Conservation (phyloP, 1,140 invertebrate species). For the Formica selysi region DNA sequence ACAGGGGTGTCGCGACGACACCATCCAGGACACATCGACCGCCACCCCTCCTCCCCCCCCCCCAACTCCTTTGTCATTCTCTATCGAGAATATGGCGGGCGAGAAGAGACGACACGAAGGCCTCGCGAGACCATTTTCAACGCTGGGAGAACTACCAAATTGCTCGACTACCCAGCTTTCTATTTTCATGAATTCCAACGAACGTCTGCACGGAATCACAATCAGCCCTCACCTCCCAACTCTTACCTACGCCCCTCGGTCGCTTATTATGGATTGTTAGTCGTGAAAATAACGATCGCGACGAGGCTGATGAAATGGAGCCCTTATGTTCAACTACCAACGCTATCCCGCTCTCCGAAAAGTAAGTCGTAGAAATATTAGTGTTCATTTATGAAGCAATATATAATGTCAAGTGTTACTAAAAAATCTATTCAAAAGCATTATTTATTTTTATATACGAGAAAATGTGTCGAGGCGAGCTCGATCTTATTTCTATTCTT, state of each 20-base stretch:
- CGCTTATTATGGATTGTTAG: slow-evolving; percentile 62
- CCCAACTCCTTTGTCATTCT: slow-evolving; percentile 66
- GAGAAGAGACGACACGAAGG: slow-evolving; percentile 51
- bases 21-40: slow-evolving; percentile 52
- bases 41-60: slow-evolving; percentile 12
- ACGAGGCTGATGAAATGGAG: slow-evolving; percentile 56
- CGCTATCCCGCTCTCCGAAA: background rate
- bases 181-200: slow-evolving; percentile 74
- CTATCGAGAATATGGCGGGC: slow-evolving; percentile 69
- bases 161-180: slow-evolving; percentile 68
- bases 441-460: background rate
- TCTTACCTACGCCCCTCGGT: background rate
- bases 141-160: slow-evolving; percentile 66
- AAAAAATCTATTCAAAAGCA: background rate
- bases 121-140: slow-evolving; percentile 74
- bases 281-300: slow-evolving; percentile 57
- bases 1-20: slow-evolving; percentile 60
- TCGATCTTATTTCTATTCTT: background rate
- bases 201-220: slow-evolving; percentile 74
- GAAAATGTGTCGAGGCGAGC: background rate
- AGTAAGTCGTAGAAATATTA: slow-evolving; percentile 28
- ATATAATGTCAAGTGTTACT: background rate
- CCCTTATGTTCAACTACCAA: slow-evolving; percentile 15
- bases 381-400: slow-evolving; percentile 19
- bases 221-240: slow-evolving; percentile 55